Percentiles rank a stretch among this genome's conserved stretches.
phyloP scores from a whole-genome alignment of 2,797 vertebrate species.

The Salmo trutta region DNA sequence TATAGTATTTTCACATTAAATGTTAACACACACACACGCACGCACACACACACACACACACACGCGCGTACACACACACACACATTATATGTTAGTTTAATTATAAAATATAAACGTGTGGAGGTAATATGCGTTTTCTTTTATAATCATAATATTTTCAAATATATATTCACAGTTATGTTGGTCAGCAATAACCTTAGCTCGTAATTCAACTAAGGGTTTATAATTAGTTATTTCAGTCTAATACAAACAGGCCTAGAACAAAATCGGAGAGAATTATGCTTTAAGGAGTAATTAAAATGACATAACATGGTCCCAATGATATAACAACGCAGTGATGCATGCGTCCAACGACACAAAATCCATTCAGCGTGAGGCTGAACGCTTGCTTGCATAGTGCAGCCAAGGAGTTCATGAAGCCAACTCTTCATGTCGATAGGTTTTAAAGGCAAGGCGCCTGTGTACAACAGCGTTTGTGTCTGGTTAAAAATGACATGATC shows the following conservation, averaged over 20 bases:
- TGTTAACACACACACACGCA: too few relatives aligned
- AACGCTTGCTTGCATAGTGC: background rate
- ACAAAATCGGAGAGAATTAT: too few relatives aligned
- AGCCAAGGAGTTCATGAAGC: background rate
- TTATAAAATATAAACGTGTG: background rate
- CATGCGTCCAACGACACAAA: background rate
- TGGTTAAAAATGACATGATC: background rate
- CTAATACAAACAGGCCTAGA: background rate
- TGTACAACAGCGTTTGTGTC: background rate
- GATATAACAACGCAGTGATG: background rate
- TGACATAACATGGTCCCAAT: background rate
- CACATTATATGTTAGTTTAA: background rate
- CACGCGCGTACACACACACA: background rate
- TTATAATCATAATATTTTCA: background rate
- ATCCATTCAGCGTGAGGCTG: background rate
- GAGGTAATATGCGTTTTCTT: background rate
- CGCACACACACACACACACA: too few relatives aligned
- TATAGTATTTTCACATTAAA: too few relatives aligned
- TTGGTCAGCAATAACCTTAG: background rate
- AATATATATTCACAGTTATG: background rate
- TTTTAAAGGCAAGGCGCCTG: background rate
- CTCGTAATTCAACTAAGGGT: background rate
- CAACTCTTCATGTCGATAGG: background rate
- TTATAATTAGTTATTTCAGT: background rate
- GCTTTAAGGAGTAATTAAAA: background rate